A percentile compares a stretch with the other conserved stretches of the same genome.
Conservation (phyloP, 1,140 invertebrate species). For the Tetragnatha versicolor region DNA sequence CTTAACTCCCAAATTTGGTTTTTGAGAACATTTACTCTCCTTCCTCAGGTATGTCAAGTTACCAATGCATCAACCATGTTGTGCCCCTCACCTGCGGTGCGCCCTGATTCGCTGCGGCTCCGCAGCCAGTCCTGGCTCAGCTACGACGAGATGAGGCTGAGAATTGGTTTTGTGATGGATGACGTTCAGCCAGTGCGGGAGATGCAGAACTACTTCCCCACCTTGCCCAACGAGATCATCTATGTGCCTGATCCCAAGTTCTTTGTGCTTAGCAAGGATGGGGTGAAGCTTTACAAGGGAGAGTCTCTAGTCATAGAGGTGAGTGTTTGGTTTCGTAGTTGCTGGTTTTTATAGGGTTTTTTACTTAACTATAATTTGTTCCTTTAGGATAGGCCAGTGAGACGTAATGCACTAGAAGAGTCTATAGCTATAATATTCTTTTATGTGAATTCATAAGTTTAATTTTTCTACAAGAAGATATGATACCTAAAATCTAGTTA, state of each 20-base stretch:
- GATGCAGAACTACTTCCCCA: conserved; percentile 84
- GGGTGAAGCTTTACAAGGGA: conserved; percentile 88
- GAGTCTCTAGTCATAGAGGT: conserved; percentile 94
- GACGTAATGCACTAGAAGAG: too few relatives aligned
- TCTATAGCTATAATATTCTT: too few relatives aligned
- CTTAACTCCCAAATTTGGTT: too few relatives aligned
- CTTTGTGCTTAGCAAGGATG: conserved; percentile 70
- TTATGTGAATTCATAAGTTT: too few relatives aligned
- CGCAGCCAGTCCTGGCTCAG: conserved; percentile 19
- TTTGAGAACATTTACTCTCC: background rate
- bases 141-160: conserved; percentile 63
- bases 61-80: conserved; percentile 91
- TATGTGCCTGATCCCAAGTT: conserved; percentile 94
- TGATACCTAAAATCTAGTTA: too few relatives aligned
- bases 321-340: conserved; percentile 58
- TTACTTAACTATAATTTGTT: too few relatives aligned
- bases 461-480: too few relatives aligned
- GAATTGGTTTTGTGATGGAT: conserved; percentile 94
- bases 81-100: conserved; percentile 87
- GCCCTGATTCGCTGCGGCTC: conserved; percentile 30
- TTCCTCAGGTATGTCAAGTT: conserved; percentile 73
- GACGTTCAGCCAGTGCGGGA: conserved; percentile 87
- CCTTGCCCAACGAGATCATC: conserved; percentile 77
- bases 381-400: too few relatives aligned
- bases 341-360: too few relatives aligned